These are phyloP conservation scores for Drosophila silvestris DNA, from an alignment of 2,888 invertebrate species.

Conservation along the genomic window DNA sequence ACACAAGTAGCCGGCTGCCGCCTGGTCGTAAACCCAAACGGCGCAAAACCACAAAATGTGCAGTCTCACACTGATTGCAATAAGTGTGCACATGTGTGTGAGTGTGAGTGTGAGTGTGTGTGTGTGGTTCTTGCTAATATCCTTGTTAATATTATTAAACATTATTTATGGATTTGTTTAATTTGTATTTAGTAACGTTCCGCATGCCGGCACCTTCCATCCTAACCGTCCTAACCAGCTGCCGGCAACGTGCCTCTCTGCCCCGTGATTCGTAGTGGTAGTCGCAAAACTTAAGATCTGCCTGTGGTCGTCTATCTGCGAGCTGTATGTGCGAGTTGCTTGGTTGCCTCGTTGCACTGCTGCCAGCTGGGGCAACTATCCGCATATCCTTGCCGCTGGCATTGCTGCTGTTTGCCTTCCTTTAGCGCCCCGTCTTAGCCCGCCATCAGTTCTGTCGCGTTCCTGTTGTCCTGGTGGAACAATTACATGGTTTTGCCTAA, in stretches of 20 bases:
- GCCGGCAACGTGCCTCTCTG: conserved; percentile 42
- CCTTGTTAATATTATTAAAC: conserved; percentile 85
- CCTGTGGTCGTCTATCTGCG: conserved; percentile 65
- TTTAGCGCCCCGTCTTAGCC: conserved; percentile 25
- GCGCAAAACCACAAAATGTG: conserved; percentile 46
- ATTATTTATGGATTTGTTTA: conserved; percentile 85
- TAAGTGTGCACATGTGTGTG: conserved; percentile 38
- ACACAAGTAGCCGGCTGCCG: conserved; percentile 13
- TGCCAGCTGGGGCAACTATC: conserved; percentile 49
- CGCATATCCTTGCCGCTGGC: conserved; percentile 46
- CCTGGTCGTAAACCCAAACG: conserved; percentile 35
- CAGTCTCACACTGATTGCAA: conserved; percentile 68
- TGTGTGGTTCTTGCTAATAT: conserved; percentile 79
- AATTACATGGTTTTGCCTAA: conserved; percentile 85
- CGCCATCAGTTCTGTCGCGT: conserved; percentile 58
- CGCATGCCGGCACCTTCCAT: conserved; percentile 37
- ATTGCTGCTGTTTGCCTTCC: conserved; percentile 33
- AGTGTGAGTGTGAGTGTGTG: conserved; percentile 34
- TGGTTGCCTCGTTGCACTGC: conserved; percentile 39
- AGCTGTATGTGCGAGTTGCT: conserved; percentile 7
- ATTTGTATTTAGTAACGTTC: conserved; percentile 84
- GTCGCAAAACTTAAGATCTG: conserved; percentile 72
- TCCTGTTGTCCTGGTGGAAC: conserved; percentile 81
- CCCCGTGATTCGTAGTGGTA: conserved; percentile 13
- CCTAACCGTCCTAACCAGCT: conserved; percentile 13